phyloP scores from a whole-genome alignment of 2,113 vertebrate genomes.

The Python bivittatus region DNA sequence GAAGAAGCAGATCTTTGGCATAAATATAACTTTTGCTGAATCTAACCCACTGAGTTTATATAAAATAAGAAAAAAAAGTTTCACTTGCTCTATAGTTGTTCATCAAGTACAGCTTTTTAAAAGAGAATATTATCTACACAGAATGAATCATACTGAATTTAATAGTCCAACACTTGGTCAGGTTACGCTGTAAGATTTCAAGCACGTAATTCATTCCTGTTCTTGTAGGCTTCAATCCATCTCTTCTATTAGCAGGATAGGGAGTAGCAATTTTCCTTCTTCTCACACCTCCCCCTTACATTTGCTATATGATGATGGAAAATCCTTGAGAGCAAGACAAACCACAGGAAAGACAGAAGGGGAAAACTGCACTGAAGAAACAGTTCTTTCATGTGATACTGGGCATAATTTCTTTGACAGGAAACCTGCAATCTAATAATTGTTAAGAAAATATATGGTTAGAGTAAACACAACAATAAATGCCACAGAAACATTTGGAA shows the following conservation, averaged over 20 bases:
- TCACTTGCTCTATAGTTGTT: neutral
- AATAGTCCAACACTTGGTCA: neutral
- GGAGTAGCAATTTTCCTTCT: neutral
- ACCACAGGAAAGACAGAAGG: neutral
- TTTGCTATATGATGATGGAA: neutral
- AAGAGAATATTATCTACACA: neutral
- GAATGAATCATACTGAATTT: neutral
- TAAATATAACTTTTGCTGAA: neutral
- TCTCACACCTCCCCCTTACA: neutral
- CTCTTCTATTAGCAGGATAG: neutral
- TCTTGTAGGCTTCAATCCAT: neutral
- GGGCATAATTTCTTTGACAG: neutral
- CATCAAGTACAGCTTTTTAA: neutral
- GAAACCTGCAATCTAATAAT: neutral
- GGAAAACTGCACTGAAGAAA: neutral
- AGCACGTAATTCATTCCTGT: neutral
- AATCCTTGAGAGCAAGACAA: neutral
- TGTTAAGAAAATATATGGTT: neutral
- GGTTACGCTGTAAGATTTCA: neutral
- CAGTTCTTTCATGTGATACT: neutral
- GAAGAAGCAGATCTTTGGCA: neutral
- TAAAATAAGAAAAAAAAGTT: neutral
- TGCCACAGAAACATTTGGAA: neutral
- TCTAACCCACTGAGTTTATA: neutral
- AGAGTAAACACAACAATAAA: neutral